Evolutionary conservation across 2,797 vertebrate genomes (phyloP).

Genomic region (Gouania willdenowi): DNA sequence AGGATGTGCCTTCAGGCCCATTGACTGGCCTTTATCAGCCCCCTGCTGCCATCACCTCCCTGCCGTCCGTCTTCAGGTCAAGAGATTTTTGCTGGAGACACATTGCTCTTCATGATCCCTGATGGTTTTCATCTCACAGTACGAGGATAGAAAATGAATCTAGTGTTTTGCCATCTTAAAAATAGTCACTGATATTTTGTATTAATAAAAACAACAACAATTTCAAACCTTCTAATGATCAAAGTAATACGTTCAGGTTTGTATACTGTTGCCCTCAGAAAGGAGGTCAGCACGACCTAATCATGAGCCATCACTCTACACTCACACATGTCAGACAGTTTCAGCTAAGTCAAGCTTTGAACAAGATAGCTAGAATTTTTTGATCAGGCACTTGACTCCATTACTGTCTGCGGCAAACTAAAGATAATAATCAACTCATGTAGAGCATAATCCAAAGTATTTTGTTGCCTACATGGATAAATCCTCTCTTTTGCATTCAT

Average conservation of each 20-base stretch:
- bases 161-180: too few relatives aligned
- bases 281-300: conserved; percentile 51
- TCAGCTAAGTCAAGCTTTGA: conserved; percentile 12
- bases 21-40: conserved; percentile 59
- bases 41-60: conserved; percentile 53
- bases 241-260: neutral
- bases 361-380: conserved; percentile 36
- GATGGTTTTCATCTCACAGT: neutral
- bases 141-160: too few relatives aligned
- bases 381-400: too few relatives aligned
- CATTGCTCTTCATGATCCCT: conserved; percentile 45
- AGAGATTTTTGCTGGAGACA: conserved; percentile 51
- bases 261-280: conserved; percentile 22
- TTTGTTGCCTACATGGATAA: too few relatives aligned
- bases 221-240: too few relatives aligned
- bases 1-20: conserved; percentile 74
- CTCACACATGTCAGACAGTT: conserved; percentile 48
- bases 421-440: too few relatives aligned
- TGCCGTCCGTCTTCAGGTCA: conserved; percentile 60
- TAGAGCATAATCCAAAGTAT: too few relatives aligned
- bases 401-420: too few relatives aligned
- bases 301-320: conserved; percentile 49
- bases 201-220: neutral
- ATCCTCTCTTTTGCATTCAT: too few relatives aligned
- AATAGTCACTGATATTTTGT: too few relatives aligned